Evolutionary conservation across 1,140 invertebrate species (phyloP), one percentile per base, ranked within the genome.

Genomic region (Neuroterus valhalla): DNA sequence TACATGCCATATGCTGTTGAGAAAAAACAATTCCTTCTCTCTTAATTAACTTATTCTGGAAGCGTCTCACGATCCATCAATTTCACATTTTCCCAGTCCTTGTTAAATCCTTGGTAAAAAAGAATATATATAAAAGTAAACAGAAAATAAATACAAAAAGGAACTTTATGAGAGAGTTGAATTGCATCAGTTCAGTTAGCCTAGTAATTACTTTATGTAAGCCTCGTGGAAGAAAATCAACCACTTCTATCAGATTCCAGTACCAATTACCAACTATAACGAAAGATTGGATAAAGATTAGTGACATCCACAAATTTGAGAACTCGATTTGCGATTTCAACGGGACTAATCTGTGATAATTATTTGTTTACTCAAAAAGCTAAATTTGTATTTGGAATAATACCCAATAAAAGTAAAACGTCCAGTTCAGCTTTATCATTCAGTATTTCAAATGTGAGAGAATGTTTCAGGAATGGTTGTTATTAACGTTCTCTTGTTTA

Each of bases 311-410:
- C 8, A 55, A 55, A 62, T 62, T 62, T 62, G 23, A 62, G 55
- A 62, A 62, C 55, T 62, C 55, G 26, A 26, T n/a, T 62, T 62
- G 23, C 23, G 14, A 31, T 62, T 62, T n/a, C 55, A 38, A 38
- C n/a, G 14, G n/a, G n/a, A 31, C 26, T 31, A 62, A 62, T 62
- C n/a, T 62, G 15, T 5, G 8, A 31, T 6, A 19, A 19, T 50
- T 19, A 8, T n/a, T 19, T 1, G 0, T 21, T n/a, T 62, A 38
- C 31, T 31, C 21, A 3, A 23, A 62, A 15, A 15, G 12, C 2
- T n/a, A n/a, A n/a, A n/a, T n/a, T n/a, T n/a, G n/a, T 38, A 8
- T 38, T 38, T 1, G 31, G 1, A 10, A 38, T 10, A 38, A 10
- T 0, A 8, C 31, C 6, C 10, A 38, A 38, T 38, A 38, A 38